A percentile compares a stretch with the other conserved stretches of the same genome.
Evolutionary conservation across 35 echinoderm and acorn worm genomes (phyloP).

Genomic region (Chiridota heheva): DNA sequence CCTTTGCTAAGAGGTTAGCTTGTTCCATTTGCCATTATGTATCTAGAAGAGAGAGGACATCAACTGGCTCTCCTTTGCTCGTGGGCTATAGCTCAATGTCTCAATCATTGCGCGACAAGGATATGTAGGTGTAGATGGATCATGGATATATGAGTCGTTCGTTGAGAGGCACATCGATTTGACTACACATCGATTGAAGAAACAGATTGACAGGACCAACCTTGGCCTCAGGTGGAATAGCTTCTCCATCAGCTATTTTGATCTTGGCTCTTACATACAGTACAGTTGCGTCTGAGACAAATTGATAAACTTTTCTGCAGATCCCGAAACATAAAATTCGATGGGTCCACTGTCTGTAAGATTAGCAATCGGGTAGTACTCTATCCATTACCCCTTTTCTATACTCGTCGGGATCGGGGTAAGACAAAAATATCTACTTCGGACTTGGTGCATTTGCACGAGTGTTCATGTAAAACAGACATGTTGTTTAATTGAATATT

Average conservation of each 20-base stretch:
- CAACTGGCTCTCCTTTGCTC: conserved; percentile 44
- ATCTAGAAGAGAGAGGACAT: conserved; percentile 56
- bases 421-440: conserved; percentile 54
- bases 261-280: conserved; percentile 54
- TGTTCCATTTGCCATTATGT: conserved; percentile 43
- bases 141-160: conserved; percentile 23
- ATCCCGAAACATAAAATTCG: conserved; percentile 46
- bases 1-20: conserved; percentile 2
- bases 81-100: conserved; percentile 34
- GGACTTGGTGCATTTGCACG: conserved; percentile 41
- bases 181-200: conserved; percentile 51
- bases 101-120: conserved; percentile 59
- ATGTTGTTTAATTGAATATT: conserved; percentile 31
- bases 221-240: conserved; percentile 22
- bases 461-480: conserved; percentile 25
- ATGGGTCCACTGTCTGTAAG: conserved; percentile 50
- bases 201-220: conserved; percentile 63
- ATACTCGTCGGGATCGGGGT: conserved; percentile 57
- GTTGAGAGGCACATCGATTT: conserved; percentile 61
- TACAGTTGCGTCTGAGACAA: conserved; percentile 40
- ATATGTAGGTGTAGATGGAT: conserved; percentile 39
- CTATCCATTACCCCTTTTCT: conserved; percentile 34
- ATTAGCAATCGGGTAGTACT: conserved; percentile 36
- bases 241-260: conserved; percentile 31
- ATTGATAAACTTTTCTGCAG: conserved; percentile 48